Evolutionary conservation across 2,888 invertebrate genomes (phyloP).

Genomic region (Arenicola marina): DNA sequence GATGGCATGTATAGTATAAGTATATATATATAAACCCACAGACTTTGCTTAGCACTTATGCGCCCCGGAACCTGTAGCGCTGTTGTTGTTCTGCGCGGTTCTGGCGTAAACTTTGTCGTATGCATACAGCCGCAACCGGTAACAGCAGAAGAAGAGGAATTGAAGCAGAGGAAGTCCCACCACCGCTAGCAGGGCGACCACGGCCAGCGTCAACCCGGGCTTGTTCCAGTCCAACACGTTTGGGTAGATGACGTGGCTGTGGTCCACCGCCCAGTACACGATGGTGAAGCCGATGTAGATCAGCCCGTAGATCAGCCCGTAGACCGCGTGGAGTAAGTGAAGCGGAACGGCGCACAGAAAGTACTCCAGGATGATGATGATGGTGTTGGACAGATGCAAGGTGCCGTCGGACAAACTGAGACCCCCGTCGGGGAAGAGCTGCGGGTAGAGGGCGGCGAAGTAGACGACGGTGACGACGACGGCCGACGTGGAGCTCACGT

Average conservation of each 20-base stretch:
- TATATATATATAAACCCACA: no score
- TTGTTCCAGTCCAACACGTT: conserved; percentile 50
- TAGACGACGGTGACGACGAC: conserved; percentile 40
- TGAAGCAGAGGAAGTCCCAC: no score
- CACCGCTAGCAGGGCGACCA: no score
- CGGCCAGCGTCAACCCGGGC: no score
- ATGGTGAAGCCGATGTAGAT: conserved; percentile 46
- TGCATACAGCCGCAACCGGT: no score
- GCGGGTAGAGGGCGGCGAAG: conserved; percentile 14
- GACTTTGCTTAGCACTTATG: no score
- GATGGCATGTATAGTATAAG: no score
- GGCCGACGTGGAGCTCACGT: conserved; percentile 1
- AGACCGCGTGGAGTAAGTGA: conserved; percentile 45
- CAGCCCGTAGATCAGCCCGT: conserved; percentile 41
- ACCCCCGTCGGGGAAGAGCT: not conserved
- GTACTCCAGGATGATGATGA: conserved; percentile 47
- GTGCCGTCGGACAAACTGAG: conserved; percentile 36
- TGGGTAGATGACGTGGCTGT: conserved; percentile 47
- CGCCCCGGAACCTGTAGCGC: no score
- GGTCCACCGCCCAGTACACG: conserved; percentile 48
- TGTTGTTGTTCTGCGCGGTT: no score
- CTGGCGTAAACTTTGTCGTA: no score
- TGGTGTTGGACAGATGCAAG: conserved; percentile 47
- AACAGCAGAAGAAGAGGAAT: no score
- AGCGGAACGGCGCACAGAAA: conserved; percentile 43